These are phyloP conservation scores for Neomonachus schauinslandi DNA, from an alignment of 2,113 vertebrate species.

Conservation along the genomic window DNA sequence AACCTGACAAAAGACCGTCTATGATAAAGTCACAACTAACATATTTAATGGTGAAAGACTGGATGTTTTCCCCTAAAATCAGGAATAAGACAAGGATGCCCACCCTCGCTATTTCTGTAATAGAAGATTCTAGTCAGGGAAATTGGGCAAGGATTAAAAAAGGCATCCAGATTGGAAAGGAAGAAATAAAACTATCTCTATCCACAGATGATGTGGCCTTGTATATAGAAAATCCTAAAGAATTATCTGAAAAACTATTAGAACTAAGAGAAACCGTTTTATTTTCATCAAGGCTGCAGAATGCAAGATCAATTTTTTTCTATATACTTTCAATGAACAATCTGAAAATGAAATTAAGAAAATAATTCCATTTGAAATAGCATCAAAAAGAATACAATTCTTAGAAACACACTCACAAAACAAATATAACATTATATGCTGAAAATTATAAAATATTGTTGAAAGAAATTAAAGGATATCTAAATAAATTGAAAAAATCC, in stretches of 20 bases:
- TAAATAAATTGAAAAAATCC: not conserved
- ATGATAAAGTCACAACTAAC: not conserved
- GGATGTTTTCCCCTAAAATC: not conserved
- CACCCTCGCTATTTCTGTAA: not conserved
- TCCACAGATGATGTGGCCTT: not conserved
- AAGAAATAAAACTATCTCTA: not conserved
- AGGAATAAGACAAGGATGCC: not conserved
- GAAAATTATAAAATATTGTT: not conserved
- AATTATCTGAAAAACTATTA: not conserved
- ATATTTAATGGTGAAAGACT: not conserved
- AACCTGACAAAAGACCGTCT: not conserved
- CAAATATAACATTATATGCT: not conserved
- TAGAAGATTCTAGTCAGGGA: not conserved
- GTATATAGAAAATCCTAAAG: not conserved
- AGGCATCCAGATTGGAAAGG: not conserved
- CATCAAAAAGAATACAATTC: not conserved
- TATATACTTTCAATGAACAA: not conserved
- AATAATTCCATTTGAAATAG: not conserved
- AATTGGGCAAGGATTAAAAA: not conserved
- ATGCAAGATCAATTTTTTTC: not conserved
- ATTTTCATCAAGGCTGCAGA: not conserved
- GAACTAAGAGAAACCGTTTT: not conserved
- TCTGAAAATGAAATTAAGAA: not conserved
- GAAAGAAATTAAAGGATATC: not conserved
- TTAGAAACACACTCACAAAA: not conserved